These are phyloP conservation scores for Eilema caniola DNA, from an alignment of 2,888 invertebrate genomes.

Conservation along the genomic window DNA sequence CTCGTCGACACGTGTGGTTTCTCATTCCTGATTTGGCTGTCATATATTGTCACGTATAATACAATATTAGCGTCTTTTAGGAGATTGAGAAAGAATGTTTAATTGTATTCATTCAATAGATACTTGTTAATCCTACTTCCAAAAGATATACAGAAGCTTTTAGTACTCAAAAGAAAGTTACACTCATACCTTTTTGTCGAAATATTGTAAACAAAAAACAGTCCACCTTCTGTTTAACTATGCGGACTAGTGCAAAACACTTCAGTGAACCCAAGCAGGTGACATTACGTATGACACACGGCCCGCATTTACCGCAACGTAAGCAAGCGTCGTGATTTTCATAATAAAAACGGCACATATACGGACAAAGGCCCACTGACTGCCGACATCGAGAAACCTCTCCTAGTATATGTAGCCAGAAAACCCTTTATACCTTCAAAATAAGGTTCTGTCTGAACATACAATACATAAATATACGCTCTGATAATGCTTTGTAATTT, in stretches of 20 bases:
- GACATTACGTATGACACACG: slow-evolving; percentile 48
- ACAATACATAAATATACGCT: slow-evolving; percentile 20
- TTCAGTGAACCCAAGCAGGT: slow-evolving; percentile 34
- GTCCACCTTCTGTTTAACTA: background rate
- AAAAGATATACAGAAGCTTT: too few species aligned
- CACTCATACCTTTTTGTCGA: background rate
- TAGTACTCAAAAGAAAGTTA: background rate
- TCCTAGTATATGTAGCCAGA: slow-evolving; percentile 51
- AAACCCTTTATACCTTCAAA: slow-evolving; percentile 42
- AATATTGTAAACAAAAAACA: slow-evolving; percentile 13
- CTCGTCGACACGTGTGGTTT: slow-evolving; percentile 4
- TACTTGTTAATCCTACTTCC: too few species aligned
- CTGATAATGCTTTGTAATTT: slow-evolving; percentile 38
- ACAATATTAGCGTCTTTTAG: too few species aligned
- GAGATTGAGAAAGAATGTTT: too few species aligned
- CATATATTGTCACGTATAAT: background rate
- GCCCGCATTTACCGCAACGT: slow-evolving; percentile 35
- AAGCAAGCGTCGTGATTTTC: slow-evolving; percentile 53
- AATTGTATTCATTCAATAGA: too few species aligned
- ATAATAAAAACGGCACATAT: slow-evolving; percentile 51
- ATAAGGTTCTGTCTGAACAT: slow-evolving; percentile 42
- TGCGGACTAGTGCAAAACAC: slow-evolving; percentile 35
- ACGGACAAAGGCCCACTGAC: slow-evolving; percentile 49
- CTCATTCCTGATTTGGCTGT: slow-evolving; percentile 4
- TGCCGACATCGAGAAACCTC: slow-evolving; percentile 43